Evolutionary conservation across 2,797 vertebrate genomes (phyloP).

Genomic region (Vipera latastei): DNA sequence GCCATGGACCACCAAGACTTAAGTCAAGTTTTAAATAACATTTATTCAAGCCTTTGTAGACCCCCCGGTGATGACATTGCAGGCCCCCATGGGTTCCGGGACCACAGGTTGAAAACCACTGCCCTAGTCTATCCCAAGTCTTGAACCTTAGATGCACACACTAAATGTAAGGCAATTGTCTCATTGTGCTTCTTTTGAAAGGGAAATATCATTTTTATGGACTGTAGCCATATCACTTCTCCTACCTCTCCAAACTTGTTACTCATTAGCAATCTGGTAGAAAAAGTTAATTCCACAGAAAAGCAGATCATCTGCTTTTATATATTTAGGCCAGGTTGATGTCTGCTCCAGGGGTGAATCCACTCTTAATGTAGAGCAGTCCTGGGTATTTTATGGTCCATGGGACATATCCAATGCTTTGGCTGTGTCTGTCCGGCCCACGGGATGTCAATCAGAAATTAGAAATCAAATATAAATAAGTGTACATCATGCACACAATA

Average conservation of each 20-base stretch:
- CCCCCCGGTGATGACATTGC: too few relatives aligned
- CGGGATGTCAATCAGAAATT: too few relatives aligned
- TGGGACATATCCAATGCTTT: too few relatives aligned
- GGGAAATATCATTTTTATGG: neutral
- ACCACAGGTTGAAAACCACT: too few relatives aligned
- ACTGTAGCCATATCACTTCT: neutral
- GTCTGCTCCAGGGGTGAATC: neutral
- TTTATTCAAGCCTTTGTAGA: too few relatives aligned
- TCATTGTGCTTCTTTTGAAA: neutral
- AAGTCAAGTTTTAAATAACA: too few relatives aligned
- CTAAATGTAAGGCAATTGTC: neutral
- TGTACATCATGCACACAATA: too few relatives aligned
- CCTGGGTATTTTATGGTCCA: too few relatives aligned
- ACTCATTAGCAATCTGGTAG: neutral
- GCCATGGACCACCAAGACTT: too few relatives aligned
- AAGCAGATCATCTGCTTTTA: neutral
- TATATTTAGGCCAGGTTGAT: neutral
- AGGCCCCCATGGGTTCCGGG: too few relatives aligned
- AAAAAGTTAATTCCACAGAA: neutral
- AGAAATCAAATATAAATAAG: too few relatives aligned
- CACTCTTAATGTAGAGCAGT: neutral
- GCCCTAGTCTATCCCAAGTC: neutral
- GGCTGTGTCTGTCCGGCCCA: too few relatives aligned
- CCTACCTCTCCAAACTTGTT: neutral
- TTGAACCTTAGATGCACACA: neutral